Evolutionary conservation across 2,113 vertebrate species (phyloP), one percentile per base, ranked within the genome.

Genomic region (Rhipidura dahli): DNA sequence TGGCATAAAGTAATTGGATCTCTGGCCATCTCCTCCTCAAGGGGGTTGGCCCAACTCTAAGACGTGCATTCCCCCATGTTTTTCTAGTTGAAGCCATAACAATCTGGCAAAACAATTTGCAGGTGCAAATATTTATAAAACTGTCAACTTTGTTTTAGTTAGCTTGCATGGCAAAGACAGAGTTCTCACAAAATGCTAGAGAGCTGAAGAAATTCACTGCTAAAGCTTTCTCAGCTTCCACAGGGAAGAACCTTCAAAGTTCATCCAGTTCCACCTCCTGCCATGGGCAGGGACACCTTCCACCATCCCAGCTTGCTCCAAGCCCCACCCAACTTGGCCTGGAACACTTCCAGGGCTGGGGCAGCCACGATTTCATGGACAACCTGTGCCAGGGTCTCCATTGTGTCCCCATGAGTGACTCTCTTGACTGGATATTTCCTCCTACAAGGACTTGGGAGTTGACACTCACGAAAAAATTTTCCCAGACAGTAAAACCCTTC

Each of bases 281-380:
- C 18, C 22, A 7, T 31, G 28, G 12, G 15, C 7, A 53, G 33
- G 33, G n/a, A 60, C 39, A 31, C 28, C 11, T 83, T 6, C 78
- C 45, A n/a, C 28, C 10, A 5, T 11, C 28, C 54, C 79, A 83
- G 26, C 8, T 1, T 76, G 15, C 19, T 63, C 40, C 54, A 54
- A 83, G 5, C 1, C n/a, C 9, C 0, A 0, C 30, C 61, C 53
- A 69, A 0, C 14, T 15, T 42, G 40, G 5, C 35, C 22, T 69
- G 4, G 79, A 3, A 16, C 35, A 56, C 8, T 56, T 10, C 54
- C 40, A 90, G 63, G 35, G 56, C 16, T 56, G 35, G 9, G 3
- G 2, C 54, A 42, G n/a, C 17, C 70, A 6, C 26, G 56, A 3
- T 6, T 77, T 27, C 35, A 19, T 54, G 63, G 45, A 5, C 18